These are phyloP conservation scores for Bucco capensis DNA, from an alignment of 2,113 vertebrate genomes.

Conservation along the genomic window DNA sequence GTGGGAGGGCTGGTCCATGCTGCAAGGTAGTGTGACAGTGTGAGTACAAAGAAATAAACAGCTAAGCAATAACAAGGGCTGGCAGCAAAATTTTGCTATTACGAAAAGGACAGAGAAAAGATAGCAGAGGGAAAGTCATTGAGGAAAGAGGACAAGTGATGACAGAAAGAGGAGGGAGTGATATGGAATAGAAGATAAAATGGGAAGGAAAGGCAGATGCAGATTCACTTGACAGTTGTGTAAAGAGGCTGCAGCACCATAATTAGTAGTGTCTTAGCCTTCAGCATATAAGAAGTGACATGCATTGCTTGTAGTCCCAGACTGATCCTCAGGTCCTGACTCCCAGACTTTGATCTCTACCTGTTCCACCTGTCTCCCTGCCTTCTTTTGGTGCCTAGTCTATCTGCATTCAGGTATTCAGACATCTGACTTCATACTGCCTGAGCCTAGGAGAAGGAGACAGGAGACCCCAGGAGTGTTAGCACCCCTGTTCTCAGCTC, in stretches of 20 bases:
- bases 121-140: background rate
- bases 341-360: background rate
- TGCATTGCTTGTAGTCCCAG: rapidly evolving
- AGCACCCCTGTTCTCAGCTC: background rate
- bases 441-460: background rate
- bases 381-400: background rate
- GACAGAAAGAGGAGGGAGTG: background rate
- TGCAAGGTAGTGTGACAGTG: background rate
- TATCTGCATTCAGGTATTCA: background rate
- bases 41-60: background rate
- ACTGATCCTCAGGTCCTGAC: background rate
- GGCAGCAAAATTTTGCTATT: background rate
- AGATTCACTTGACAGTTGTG: background rate
- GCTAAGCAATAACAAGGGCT: background rate
- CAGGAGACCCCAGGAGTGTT: background rate
- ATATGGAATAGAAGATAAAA: background rate
- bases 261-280: background rate
- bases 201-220: background rate
- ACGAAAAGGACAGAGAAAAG: background rate
- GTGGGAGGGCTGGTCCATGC: background rate
- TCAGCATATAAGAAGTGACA: background rate
- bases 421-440: background rate
- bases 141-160: background rate
- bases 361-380: background rate
- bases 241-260: background rate